phyloP scores from a whole-genome alignment of 2,113 vertebrate species.

The Ellobius talpinus region DNA sequence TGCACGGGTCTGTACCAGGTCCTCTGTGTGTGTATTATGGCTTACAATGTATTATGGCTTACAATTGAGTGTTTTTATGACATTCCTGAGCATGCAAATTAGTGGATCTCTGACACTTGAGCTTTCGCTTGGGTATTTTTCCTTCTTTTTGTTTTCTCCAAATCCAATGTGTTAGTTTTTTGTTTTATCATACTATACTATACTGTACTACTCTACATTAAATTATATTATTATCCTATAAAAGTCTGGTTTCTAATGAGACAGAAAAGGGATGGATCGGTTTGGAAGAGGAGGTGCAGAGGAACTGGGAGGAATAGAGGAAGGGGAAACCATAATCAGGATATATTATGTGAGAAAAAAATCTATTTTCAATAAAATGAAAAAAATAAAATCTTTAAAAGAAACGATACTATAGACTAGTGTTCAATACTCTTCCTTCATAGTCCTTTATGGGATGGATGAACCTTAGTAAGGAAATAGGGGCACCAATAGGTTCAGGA shows the following conservation, averaged over 20 bases:
- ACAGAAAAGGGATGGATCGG: not conserved
- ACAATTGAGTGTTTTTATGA: not conserved
- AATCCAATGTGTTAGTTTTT: not conserved
- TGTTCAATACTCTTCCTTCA: conserved; percentile 22
- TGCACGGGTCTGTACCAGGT: not conserved
- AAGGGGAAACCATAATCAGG: not conserved
- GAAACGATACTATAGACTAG: conserved; percentile 42
- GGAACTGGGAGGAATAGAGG: not conserved
- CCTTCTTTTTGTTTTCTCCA: not conserved
- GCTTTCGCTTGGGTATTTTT: not conserved
- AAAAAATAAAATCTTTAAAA: conserved; percentile 6
- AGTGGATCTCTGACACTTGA: not conserved
- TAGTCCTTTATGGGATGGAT: not conserved
- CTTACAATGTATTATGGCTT: not conserved
- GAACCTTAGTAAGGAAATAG: conserved; percentile 41
- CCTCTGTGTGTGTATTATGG: not conserved
- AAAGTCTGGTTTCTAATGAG: not conserved
- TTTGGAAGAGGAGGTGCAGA: not conserved
- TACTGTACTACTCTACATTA: too few species aligned
- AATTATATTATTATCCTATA: not conserved
- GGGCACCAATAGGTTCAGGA: not conserved
- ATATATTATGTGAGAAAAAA: not conserved
- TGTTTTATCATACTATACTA: not conserved
- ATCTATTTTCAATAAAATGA: not conserved
- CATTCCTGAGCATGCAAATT: not conserved